Base-by-base conservation (phyloP, 1,140 invertebrate genomes). In the Dreissena rostriformis region DNA sequence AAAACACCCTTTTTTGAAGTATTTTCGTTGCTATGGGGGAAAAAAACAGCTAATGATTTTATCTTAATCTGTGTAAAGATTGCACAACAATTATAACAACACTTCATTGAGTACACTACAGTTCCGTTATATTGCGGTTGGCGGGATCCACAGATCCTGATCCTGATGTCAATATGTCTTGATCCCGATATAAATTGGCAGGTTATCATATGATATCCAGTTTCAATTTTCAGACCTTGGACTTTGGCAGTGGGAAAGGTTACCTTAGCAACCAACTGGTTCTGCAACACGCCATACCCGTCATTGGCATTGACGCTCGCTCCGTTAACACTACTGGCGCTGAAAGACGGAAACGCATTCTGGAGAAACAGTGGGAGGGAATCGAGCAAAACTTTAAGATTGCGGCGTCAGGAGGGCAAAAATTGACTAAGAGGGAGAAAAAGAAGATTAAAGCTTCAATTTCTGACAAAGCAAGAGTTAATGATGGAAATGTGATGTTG, bases 211-310 rank as follows among this genome's bases (percentile, higher is more conserved):
- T 39, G 39, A 39, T 39, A 39, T 39, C 39, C 4, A 39, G 39
- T 65, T 67, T 55, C 72, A 61, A 19, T 49, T 71, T 75, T 49
- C 75, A 90, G 89, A 94, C 97, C 82, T 95, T 98, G 68, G 97
- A 98, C 93, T 95, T 97, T 52, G 97, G 97, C 0, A 97, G 97
- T 92, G 97, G 97, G 0, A 96, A 97, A 91, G 97, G 97, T 0
- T 97, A 97, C 93, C 93, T 98, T 1, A 96, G 96, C 26, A 96
- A 96, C 0, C 94, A 96, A 73, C 92, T 98, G 57, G 95, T 96
- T 0, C 94, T 97, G 11, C 82, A 84, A 74, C 95, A 96, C 93
- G 92, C 95, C 17, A 92, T 97, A 73, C 95, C 95, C 24, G 96
- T 97, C 49, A 93, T 98, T 8, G 97, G 96, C 8, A 94, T 98